Evolutionary conservation across 2,113 vertebrate species (phyloP).

Genomic region (Turnix velox): DNA sequence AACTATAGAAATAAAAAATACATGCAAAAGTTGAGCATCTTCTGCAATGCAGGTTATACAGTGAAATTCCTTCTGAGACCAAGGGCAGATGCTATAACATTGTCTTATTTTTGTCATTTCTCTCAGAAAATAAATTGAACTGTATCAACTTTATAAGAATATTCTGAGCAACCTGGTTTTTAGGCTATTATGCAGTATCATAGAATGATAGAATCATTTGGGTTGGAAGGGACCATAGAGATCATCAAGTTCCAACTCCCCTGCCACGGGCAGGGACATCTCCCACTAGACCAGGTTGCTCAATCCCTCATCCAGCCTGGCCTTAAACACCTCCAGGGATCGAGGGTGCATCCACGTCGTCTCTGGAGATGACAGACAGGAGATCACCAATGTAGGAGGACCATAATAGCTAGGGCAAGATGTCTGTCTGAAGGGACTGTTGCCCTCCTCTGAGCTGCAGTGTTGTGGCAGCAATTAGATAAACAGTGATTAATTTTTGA

Average conservation of each 20-base stretch:
- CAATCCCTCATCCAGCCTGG: too few relatives aligned
- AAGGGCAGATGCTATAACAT: not conserved
- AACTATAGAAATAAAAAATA: not conserved
- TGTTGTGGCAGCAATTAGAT: not conserved
- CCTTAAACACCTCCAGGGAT: too few relatives aligned
- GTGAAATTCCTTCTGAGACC: not conserved
- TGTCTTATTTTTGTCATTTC: not conserved
- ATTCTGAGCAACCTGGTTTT: not conserved
- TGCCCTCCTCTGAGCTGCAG: not conserved
- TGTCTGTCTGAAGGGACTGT: not conserved
- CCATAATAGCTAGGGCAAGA: accelerated
- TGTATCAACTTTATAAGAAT: not conserved
- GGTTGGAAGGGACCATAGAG: too few relatives aligned
- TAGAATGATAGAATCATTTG: too few relatives aligned
- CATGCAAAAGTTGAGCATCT: not conserved
- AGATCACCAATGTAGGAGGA: not conserved
- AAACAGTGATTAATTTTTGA: not conserved
- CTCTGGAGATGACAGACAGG: too few relatives aligned
- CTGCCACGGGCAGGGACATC: too few relatives aligned
- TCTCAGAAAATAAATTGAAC: not conserved
- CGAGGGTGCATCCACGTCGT: too few relatives aligned
- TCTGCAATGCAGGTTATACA: not conserved
- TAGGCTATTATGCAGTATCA: too few relatives aligned
- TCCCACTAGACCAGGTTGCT: too few relatives aligned
- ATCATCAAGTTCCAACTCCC: too few relatives aligned